These are phyloP conservation scores for Anagrus nilaparvatae DNA, from an alignment of 1,140 invertebrate genomes.

Conservation along the genomic window DNA sequence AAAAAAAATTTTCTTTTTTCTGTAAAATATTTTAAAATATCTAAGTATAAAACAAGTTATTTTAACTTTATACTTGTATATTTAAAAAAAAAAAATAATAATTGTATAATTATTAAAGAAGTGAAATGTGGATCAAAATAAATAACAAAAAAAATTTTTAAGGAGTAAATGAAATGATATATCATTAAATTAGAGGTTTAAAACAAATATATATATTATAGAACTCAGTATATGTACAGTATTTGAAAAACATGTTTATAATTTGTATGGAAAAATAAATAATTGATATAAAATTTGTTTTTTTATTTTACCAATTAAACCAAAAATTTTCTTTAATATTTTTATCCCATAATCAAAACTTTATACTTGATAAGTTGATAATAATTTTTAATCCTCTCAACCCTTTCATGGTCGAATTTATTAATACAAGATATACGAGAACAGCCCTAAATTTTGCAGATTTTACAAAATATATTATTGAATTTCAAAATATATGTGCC, in stretches of 20 bases:
- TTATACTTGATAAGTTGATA: no score
- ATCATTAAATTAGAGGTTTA: constrained; percentile 46
- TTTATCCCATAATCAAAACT: no score
- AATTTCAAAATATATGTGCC: no score
- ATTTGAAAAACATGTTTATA: constrained; percentile 59
- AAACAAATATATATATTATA: constrained; percentile 47
- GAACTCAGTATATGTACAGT: constrained; percentile 56
- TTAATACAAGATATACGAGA: no score
- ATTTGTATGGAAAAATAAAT: constrained; percentile 56
- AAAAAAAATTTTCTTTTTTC: constrained; percentile 25
- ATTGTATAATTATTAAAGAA: constrained; percentile 41
- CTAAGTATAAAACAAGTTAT: constrained; percentile 19
- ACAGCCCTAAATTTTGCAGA: no score
- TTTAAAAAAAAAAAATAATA: no score
- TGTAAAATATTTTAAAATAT: constrained; percentile 22
- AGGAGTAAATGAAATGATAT: constrained; percentile 42
- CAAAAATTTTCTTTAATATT: no score
- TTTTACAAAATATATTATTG: no score
- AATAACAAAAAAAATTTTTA: constrained; percentile 41
- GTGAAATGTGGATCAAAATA: constrained; percentile 41
- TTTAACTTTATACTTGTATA: constrained; percentile 41
- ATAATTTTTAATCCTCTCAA: no score
- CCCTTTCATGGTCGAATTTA: no score
- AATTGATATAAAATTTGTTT: constrained; percentile 44
- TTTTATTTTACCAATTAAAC: no score